Evolutionary conservation across 2,888 invertebrate species (phyloP), one percentile per base, ranked within the genome.

Genomic region (Ecliptopera silaceata): DNA sequence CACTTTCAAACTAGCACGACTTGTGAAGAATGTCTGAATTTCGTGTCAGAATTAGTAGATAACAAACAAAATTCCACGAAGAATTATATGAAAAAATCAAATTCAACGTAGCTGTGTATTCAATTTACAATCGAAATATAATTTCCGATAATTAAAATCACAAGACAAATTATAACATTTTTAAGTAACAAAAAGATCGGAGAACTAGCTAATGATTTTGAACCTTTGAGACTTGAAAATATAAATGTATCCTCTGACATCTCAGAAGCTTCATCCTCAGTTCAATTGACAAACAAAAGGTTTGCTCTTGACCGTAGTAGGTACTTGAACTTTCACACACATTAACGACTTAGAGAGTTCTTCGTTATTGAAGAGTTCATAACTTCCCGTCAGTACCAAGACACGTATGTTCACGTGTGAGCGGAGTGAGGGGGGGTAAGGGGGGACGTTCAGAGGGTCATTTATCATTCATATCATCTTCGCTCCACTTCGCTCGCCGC

Each of bases 381-480:
- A 83, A 80, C 80, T 79, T 77, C 75, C 75, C 76, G 76, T 75
- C 72, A 66, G 77, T 81, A 80, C 77, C 79, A 80, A 56, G 80
- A 73, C 80, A 47, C 80, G 80, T 81, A 80, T 77, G 84, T 82
- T 88, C 90, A 88, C 90, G 89, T 89, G 89, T 88, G 88, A 87
- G 75, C 74, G 77, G 76, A 75, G 71, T 5, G 47, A 60, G 64
- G 72, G 71, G 74, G 68, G 70, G 68, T 10, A 12, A 68, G 63
- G 71, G 77, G 72, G 59, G 59, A 71, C 74, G 82, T 77, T 83
- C 82, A 75, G 84, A 84, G 90, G 91, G 90, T 91, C 91, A 91
- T 91, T 91, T 91, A 91, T 91, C 91, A 91, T 91, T 91, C 90
- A 91, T 91, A 91, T 91, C 91, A 91, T 91, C 91, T 91, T 90